These are phyloP conservation scores for Chymomyza procnemis DNA, from an alignment of 2,888 invertebrate genomes.

Conservation along the genomic window DNA sequence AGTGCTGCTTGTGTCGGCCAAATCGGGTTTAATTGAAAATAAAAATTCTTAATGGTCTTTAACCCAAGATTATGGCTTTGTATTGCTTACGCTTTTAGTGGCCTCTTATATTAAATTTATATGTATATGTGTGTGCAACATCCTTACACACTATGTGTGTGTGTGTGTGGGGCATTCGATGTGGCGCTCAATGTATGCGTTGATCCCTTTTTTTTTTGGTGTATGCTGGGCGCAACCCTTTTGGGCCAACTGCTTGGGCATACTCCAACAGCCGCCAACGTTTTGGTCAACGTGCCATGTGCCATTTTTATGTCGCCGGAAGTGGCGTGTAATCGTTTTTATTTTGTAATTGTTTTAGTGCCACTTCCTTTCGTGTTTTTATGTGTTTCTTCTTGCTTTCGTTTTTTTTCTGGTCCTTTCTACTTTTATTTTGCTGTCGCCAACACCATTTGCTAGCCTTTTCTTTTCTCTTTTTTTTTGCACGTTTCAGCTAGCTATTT, in stretches of 20 bases:
- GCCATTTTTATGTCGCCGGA: conserved; percentile 72
- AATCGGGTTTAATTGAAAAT: conserved; percentile 75
- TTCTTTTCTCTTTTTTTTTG: conserved; percentile 2
- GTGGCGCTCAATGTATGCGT: background rate
- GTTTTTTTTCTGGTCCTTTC: conserved; percentile 19
- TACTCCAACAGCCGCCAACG: conserved; percentile 25
- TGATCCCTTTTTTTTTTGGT: background rate
- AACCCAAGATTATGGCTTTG: conserved; percentile 73
- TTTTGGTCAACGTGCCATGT: conserved; percentile 55
- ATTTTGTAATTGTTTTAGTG: conserved; percentile 73
- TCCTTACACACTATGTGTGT: background rate
- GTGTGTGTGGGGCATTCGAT: background rate
- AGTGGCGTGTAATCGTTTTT: conserved; percentile 73
- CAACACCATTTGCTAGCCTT: background rate
- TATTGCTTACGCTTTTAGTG: conserved; percentile 67
- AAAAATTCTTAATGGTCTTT: conserved; percentile 75
- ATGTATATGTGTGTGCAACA: conserved; percentile 26
- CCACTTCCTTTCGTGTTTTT: conserved; percentile 73
- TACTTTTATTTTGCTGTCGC: background rate
- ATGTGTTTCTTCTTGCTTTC: conserved; percentile 49
- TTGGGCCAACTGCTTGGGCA: conserved; percentile 12
- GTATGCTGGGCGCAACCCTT: conserved; percentile 24
- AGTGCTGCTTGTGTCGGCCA: conserved; percentile 61
- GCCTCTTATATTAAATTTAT: conserved; percentile 60
- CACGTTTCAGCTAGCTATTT: background rate